Conservation (phyloP, 2,797 vertebrate species). For the Crypturellus tataupa region DNA sequence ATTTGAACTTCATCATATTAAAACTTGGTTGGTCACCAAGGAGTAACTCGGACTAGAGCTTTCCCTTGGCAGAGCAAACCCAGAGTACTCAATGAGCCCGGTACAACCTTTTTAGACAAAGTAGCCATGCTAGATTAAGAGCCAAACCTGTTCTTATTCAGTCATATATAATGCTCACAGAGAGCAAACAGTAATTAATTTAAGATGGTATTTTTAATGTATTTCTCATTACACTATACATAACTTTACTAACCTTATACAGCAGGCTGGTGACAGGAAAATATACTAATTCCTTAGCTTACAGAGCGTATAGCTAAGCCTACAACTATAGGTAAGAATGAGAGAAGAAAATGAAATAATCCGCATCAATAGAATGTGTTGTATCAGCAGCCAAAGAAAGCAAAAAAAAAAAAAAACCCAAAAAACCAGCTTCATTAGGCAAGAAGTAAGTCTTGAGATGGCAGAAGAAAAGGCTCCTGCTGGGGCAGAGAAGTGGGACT, state of each 20-base stretch:
- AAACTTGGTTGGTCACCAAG: background rate
- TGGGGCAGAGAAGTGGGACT: background rate
- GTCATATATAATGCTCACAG: background rate
- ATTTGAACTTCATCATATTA: background rate
- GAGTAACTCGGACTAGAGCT: background rate
- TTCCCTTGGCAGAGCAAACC: background rate
- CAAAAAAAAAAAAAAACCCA: too few relatives aligned
- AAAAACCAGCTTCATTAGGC: background rate
- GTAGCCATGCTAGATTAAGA: background rate
- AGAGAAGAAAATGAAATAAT: background rate
- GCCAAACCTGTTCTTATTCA: background rate
- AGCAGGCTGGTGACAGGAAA: background rate
- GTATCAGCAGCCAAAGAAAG: background rate
- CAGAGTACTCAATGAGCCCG: background rate
- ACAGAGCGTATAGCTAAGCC: background rate
- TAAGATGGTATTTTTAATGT: background rate
- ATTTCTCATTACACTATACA: background rate
- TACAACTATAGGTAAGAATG: background rate
- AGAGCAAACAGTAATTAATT: background rate
- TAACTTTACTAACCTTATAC: background rate
- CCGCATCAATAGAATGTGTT: background rate
- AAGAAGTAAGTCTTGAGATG: constrained; percentile 13
- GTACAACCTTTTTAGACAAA: background rate
- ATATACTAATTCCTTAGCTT: background rate
- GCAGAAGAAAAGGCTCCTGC: constrained; percentile 14